Percentiles rank a stretch among this genome's conserved stretches.
These are phyloP conservation scores for Heliangelus exortis DNA, from an alignment of 2,797 vertebrate species.

Conservation along the genomic window DNA sequence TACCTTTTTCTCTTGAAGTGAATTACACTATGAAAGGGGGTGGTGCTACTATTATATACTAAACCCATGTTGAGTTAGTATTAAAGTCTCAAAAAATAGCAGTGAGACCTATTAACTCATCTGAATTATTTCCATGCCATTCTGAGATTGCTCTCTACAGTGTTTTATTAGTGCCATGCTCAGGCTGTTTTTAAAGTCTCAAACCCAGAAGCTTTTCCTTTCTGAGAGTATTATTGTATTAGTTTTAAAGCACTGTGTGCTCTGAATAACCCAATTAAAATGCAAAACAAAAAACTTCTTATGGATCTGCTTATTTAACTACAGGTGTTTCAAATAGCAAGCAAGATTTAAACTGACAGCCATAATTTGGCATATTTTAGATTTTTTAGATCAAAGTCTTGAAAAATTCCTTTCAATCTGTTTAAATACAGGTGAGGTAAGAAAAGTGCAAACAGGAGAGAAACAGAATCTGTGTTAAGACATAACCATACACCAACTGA, in stretches of 20 bases:
- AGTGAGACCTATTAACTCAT: slow-evolving; percentile 56
- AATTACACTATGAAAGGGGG: neutral
- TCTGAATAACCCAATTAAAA: slow-evolving; percentile 23
- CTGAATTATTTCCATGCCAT: slow-evolving; percentile 64
- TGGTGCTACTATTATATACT: neutral
- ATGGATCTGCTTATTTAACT: neutral
- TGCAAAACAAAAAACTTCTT: neutral
- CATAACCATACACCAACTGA: neutral
- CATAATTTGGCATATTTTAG: neutral
- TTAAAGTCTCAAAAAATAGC: slow-evolving; percentile 25
- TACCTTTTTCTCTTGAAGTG: neutral
- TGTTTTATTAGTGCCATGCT: slow-evolving; percentile 52
- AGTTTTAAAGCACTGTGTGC: slow-evolving; percentile 29
- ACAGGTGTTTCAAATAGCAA: slow-evolving; percentile 9
- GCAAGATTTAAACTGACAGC: neutral
- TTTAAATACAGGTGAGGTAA: slow-evolving; percentile 14
- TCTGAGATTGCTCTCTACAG: slow-evolving; percentile 36
- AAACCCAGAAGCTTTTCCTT: slow-evolving; percentile 59
- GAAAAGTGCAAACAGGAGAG: neutral
- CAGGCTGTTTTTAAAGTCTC: slow-evolving; percentile 60
- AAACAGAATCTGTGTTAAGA: neutral
- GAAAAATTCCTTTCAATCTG: neutral
- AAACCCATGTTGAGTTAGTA: neutral
- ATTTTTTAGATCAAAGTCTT: neutral
- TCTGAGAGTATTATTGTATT: slow-evolving; percentile 25